A percentile compares a stretch with the other conserved stretches of the same genome.
These are phyloP conservation scores for Melanerpes aurifrons DNA, from an alignment of 2,113 vertebrate genomes.

Conservation along the genomic window DNA sequence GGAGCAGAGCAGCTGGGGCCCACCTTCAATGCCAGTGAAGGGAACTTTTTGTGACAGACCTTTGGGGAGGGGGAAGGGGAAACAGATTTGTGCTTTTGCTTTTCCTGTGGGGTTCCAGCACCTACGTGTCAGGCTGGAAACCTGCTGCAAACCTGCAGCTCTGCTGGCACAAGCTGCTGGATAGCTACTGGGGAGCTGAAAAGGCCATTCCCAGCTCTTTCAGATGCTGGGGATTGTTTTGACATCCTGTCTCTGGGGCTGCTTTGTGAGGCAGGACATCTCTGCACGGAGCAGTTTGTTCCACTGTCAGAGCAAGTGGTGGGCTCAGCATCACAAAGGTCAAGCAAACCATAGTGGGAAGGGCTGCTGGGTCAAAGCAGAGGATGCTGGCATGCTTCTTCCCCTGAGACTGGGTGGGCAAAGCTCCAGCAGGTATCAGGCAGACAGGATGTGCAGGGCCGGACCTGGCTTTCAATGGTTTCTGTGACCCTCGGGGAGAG, in stretches of 20 bases:
- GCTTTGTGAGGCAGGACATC: background rate
- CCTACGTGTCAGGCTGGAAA: background rate
- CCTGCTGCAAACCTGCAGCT: background rate
- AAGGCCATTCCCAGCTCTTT: background rate
- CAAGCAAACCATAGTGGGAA: background rate
- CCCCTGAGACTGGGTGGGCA: background rate
- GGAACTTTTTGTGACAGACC: background rate
- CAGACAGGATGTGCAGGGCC: background rate
- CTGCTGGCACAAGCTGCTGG: background rate
- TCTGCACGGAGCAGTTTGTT: background rate
- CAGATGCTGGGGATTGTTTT: background rate
- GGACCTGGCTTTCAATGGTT: background rate
- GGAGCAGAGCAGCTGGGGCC: background rate
- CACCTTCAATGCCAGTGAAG: background rate
- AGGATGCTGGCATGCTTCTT: background rate
- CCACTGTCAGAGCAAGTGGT: background rate
- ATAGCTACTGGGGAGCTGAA: background rate
- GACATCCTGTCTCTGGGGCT: background rate
- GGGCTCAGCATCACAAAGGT: background rate
- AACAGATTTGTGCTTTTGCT: background rate
- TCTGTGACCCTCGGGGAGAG: background rate
- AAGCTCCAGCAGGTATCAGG: background rate
- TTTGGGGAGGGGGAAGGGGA: background rate
- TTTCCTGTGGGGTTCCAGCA: background rate
- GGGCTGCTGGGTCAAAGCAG: background rate